Evolutionary conservation across 2,888 invertebrate genomes (phyloP).

Genomic region (Cosmorhoe ocellata): DNA sequence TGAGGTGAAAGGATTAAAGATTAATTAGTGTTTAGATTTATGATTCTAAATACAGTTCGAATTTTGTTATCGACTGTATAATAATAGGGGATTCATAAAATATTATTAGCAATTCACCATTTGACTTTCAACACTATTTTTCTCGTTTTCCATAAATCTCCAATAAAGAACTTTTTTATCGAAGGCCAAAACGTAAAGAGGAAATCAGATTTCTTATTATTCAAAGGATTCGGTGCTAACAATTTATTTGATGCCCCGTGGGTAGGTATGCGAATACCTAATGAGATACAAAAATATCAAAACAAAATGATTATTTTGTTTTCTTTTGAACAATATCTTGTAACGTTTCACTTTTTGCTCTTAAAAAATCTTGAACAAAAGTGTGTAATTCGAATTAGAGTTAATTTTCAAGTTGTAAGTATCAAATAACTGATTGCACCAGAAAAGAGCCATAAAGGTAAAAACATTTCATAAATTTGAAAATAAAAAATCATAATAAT

Average conservation of each 20-base stretch:
- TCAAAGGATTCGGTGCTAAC: constrained; percentile 31
- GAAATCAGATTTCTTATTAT: constrained; percentile 31
- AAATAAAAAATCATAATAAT: too few relatives aligned
- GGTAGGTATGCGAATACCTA: constrained; percentile 30
- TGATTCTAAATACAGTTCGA: too few relatives aligned
- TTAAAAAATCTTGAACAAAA: too few relatives aligned
- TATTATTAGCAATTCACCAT: constrained; percentile 8
- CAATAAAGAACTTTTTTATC: constrained; percentile 12
- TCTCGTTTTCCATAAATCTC: constrained; percentile 11
- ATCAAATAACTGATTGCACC: too few relatives aligned
- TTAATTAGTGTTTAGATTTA: too few relatives aligned
- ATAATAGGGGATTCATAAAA: constrained; percentile 3
- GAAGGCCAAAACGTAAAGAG: constrained; percentile 20
- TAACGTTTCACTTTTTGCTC: too few relatives aligned
- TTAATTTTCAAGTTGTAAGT: too few relatives aligned
- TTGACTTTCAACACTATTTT: constrained; percentile 20
- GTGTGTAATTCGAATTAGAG: too few relatives aligned
- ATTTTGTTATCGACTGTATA: constrained; percentile 9
- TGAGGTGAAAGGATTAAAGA: too few relatives aligned
- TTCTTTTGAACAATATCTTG: too few relatives aligned
- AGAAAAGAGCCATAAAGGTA: too few relatives aligned
- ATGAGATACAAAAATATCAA: constrained; percentile 17
- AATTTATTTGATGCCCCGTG: constrained; percentile 32
- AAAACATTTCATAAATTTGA: too few relatives aligned
- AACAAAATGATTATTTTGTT: constrained; percentile 3